Percentiles rank a stretch among this genome's conserved stretches.
phyloP scores from a whole-genome alignment of 2,797 vertebrate genomes.

The Pseudopleuronectes americanus region DNA sequence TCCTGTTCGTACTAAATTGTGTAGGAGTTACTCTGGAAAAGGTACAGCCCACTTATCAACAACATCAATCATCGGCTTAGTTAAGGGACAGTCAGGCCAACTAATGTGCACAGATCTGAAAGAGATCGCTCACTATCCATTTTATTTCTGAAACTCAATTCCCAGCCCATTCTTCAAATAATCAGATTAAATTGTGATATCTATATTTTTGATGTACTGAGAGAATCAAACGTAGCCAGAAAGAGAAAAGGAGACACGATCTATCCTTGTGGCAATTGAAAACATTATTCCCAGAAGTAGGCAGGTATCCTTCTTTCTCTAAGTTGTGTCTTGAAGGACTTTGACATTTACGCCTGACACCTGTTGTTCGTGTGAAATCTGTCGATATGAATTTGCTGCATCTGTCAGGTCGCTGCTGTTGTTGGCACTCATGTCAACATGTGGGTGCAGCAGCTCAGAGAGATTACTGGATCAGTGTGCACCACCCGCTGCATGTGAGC shows the following conservation, averaged over 20 bases:
- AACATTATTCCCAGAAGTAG: neutral
- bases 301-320: neutral
- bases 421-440: slow-evolving; percentile 1
- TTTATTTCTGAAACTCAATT: neutral
- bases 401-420: slow-evolving; percentile 4
- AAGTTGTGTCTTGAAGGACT: neutral
- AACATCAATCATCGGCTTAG: too few relatives aligned
- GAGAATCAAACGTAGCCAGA: too few relatives aligned
- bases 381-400: neutral
- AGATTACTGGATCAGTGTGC: neutral
- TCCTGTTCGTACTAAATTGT: too few relatives aligned
- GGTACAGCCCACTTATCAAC: too few relatives aligned
- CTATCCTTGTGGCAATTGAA: neutral
- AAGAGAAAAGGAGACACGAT: too few relatives aligned
- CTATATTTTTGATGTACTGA: too few relatives aligned
- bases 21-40: too few relatives aligned
- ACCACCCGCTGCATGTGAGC: neutral
- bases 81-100: too few relatives aligned
- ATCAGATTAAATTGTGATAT: too few relatives aligned
- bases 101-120: too few relatives aligned
- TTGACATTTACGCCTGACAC: neutral
- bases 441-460: neutral
- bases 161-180: neutral
- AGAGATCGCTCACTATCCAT: neutral
- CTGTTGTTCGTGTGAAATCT: neutral